Conservation (phyloP, 2,113 vertebrate genomes). For the Burhinus bistriatus region DNA sequence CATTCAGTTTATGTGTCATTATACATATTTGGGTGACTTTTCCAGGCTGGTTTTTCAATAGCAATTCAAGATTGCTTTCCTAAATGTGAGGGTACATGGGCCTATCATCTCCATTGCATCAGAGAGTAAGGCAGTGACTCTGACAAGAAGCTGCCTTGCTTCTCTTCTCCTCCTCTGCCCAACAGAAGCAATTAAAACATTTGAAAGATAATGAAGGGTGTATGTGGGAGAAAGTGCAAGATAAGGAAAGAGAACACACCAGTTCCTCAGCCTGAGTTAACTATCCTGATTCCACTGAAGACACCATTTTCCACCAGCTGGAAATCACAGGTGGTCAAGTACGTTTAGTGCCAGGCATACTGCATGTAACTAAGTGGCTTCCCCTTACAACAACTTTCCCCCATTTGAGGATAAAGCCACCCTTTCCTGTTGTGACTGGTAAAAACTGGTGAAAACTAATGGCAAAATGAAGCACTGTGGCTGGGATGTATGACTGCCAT, state of each 20-base stretch:
- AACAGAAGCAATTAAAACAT: neutral
- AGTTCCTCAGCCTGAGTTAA: neutral
- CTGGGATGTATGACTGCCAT: neutral
- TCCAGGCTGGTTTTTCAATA: neutral
- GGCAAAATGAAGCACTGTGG: neutral
- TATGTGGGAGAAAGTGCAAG: constrained; percentile 22
- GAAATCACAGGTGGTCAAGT: neutral
- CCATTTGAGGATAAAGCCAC: neutral
- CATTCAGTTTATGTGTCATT: neutral
- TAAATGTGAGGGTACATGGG: neutral
- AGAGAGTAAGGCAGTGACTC: neutral
- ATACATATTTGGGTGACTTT: neutral
- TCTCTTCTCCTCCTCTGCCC: neutral
- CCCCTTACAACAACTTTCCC: neutral
- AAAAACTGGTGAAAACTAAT: neutral
- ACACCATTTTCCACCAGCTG: neutral
- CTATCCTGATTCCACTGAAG: neutral
- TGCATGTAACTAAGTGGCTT: neutral
- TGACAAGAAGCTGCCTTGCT: neutral
- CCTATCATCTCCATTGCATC: neutral
- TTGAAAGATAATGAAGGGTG: neutral
- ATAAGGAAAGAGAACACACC: neutral
- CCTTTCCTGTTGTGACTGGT: neutral
- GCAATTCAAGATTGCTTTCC: neutral
- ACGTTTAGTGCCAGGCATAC: neutral